A percentile compares a stretch with the other conserved stretches of the same genome.
Evolutionary conservation across 2,888 invertebrate genomes (phyloP).

Genomic region (Ormyrus pomaceus): DNA sequence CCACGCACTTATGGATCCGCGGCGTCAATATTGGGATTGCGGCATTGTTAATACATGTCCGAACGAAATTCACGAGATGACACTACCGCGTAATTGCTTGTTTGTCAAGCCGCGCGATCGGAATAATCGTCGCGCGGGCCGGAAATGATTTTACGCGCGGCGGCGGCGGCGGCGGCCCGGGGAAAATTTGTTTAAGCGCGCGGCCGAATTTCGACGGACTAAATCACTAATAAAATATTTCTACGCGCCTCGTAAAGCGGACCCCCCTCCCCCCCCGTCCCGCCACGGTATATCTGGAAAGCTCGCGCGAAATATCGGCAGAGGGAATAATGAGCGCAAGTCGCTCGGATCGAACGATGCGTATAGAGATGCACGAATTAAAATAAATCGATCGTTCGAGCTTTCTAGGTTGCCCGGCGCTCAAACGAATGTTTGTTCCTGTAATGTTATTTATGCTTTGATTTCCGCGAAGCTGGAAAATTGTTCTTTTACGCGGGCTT

Average conservation of each 20-base stretch:
- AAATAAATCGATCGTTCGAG: conserved; percentile 21
- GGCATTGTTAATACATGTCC: conserved; percentile 52
- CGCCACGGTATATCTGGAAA: conserved; percentile 1
- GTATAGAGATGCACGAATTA: too few relatives aligned
- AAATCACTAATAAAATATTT: conserved; percentile 47
- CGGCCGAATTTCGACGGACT: conserved; percentile 3
- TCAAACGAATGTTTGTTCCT: background rate
- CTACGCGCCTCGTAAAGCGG: conserved; percentile 19
- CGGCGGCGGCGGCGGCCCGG: background rate
- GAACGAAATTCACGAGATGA: conserved; percentile 51
- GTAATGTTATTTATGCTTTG: background rate
- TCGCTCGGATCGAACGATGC: background rate
- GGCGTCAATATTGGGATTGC: conserved; percentile 53
- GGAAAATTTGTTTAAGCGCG: conserved; percentile 40
- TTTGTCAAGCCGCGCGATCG: conserved; percentile 49
- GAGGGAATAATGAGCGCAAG: conserved; percentile 3
- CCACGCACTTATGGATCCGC: conserved; percentile 43
- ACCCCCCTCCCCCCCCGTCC: background rate
- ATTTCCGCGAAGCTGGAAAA: too few relatives aligned
- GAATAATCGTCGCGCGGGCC: conserved; percentile 32
- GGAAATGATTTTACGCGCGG: conserved; percentile 43
- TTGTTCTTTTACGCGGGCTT: too few relatives aligned
- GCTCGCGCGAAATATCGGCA: conserved; percentile 11
- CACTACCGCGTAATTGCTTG: conserved; percentile 53
- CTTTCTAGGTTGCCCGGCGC: background rate